Conservation (phyloP, 2,888 invertebrate species). For the Xylota segnis region DNA sequence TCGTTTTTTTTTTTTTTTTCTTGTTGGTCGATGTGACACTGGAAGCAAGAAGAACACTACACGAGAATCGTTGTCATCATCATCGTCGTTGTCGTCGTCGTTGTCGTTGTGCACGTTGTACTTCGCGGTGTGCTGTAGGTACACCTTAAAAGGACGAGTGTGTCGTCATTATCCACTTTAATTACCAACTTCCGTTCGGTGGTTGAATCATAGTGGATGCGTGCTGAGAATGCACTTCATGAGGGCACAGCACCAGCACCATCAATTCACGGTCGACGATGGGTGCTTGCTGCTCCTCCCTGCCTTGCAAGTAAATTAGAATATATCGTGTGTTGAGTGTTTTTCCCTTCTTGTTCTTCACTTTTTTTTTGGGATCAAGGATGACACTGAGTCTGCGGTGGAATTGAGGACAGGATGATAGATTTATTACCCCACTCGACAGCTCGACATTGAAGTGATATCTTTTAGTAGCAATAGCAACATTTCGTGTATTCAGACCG, state of each 20-base stretch:
- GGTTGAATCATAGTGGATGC: conserved; percentile 66
- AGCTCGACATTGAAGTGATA: not conserved
- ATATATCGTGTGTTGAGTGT: conserved; percentile 21
- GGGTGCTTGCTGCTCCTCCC: conserved; percentile 17
- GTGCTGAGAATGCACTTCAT: conserved; percentile 61
- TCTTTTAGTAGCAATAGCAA: conserved; percentile 33
- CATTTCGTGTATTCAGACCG: conserved; percentile 17
- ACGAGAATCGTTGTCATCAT: conserved; percentile 18
- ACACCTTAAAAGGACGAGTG: conserved; percentile 71
- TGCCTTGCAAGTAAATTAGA: conserved; percentile 47
- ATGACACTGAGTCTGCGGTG: conserved; percentile 41
- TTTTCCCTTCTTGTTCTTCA: conserved; percentile 13
- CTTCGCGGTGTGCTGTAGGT: conserved; percentile 46
- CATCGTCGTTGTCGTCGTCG: conserved; percentile 33
- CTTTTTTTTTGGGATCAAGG: not conserved
- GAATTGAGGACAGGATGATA: conserved; percentile 38
- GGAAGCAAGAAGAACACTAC: conserved; percentile 32
- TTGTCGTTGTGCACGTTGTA: conserved; percentile 58
- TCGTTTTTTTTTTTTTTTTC: conserved; percentile 22
- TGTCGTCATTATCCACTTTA: conserved; percentile 75
- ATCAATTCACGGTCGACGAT: conserved; percentile 45
- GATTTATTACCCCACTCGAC: conserved; percentile 53
- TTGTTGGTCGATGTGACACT: conserved; percentile 29
- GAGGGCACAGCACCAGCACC: conserved; percentile 2
- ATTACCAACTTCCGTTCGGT: conserved; percentile 76